Evolutionary conservation across 2,797 vertebrate species (phyloP).

Genomic region (Limosa lapponica): DNA sequence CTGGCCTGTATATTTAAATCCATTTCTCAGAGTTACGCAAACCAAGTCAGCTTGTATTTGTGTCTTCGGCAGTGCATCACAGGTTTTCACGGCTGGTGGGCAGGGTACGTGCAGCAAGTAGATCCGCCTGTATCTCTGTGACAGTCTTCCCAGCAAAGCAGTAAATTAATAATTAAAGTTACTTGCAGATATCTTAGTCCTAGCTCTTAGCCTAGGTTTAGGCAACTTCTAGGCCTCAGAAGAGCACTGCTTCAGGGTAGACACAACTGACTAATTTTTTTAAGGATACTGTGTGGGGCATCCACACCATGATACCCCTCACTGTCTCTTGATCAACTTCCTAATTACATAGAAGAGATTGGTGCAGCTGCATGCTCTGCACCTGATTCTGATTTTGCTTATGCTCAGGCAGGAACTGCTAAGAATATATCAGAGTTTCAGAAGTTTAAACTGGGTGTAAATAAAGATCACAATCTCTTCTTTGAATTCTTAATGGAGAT

Average conservation of each 20-base stretch:
- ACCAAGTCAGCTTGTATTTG: neutral
- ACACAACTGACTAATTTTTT: neutral
- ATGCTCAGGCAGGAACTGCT: neutral
- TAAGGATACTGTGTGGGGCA: neutral
- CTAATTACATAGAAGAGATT: neutral
- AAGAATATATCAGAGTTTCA: neutral
- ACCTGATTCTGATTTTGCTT: neutral
- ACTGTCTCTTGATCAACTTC: neutral
- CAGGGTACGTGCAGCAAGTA: neutral
- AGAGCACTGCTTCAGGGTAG: neutral
- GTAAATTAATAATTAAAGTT: neutral
- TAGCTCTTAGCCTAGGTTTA: neutral
- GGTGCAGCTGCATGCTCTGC: neutral
- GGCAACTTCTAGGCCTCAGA: neutral
- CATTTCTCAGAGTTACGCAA: neutral
- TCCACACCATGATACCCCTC: neutral
- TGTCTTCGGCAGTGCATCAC: neutral
- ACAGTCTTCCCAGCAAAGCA: neutral
- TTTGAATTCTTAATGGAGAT: neutral
- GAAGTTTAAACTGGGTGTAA: neutral
- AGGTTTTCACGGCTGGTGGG: neutral
- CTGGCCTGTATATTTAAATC: neutral
- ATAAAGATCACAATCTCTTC: neutral
- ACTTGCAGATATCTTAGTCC: neutral
- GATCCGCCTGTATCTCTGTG: rapidly evolving